Percentiles rank a stretch among this genome's conserved stretches.
Conservation (phyloP, 2,888 invertebrate species). For the Calliopum simillimum region DNA sequence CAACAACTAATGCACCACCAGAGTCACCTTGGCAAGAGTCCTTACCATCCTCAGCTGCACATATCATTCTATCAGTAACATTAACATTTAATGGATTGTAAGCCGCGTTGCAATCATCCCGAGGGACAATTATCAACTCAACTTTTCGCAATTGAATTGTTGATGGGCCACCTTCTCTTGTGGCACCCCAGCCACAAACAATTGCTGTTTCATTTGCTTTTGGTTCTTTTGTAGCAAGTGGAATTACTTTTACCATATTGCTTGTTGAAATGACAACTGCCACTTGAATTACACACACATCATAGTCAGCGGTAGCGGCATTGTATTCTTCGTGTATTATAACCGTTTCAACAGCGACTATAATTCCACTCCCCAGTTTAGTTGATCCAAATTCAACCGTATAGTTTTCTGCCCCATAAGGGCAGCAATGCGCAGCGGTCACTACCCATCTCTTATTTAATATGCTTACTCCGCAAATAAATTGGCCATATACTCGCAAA, state of each 20-base stretch:
- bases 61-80: slow-evolving; percentile 53
- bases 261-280: slow-evolving; percentile 37
- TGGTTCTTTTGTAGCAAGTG: slow-evolving; percentile 68
- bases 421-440: slow-evolving; percentile 57
- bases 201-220: slow-evolving; percentile 44
- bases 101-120: no score
- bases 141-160: no score
- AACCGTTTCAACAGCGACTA: slow-evolving; percentile 28
- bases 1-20: slow-evolving; percentile 63
- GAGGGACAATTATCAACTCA: no score
- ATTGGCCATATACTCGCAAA: slow-evolving; percentile 27
- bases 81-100: no score
- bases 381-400: slow-evolving; percentile 41
- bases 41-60: slow-evolving; percentile 55
- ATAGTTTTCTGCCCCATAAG: slow-evolving; percentile 8
- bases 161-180: no score
- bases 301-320: slow-evolving; percentile 34
- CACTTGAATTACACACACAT: no score
- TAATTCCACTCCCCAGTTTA: slow-evolving; percentile 12
- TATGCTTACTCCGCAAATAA: slow-evolving; percentile 55
- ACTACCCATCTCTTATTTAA: slow-evolving; percentile 50
- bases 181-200: slow-evolving; percentile 59
- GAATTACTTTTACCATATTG: slow-evolving; percentile 70
- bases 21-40: slow-evolving; percentile 66
- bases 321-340: slow-evolving; percentile 37